A percentile compares a stretch with the other conserved stretches of the same genome.
Evolutionary conservation across 2,888 invertebrate species (phyloP).

Genomic region (Trypoxylon attenuatum): DNA sequence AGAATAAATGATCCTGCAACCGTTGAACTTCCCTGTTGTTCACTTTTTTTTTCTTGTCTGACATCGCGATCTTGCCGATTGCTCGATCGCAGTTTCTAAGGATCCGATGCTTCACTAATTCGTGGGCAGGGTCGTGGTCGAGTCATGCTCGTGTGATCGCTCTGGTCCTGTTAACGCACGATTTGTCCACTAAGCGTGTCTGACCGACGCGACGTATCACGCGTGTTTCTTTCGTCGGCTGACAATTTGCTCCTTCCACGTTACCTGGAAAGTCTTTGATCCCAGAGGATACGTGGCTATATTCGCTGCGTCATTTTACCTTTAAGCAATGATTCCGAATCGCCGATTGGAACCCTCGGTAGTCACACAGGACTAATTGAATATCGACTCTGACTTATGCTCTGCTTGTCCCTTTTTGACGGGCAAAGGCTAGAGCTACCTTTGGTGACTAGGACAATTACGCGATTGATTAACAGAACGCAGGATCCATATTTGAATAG

Average conservation of each 20-base stretch:
- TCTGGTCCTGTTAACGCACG: background rate
- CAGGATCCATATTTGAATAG: too few species aligned
- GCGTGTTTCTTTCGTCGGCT: background rate
- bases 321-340: slow-evolving; percentile 24
- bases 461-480: too few species aligned
- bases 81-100: background rate
- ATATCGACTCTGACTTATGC: slow-evolving; percentile 40
- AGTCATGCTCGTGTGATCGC: slow-evolving; percentile 17
- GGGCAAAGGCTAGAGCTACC: too few species aligned
- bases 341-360: slow-evolving; percentile 35
- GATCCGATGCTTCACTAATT: slow-evolving; percentile 4
- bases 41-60: background rate
- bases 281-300: too few species aligned
- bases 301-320: slow-evolving; percentile 40
- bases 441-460: too few species aligned
- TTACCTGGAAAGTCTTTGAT: too few species aligned
- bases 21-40: slow-evolving; percentile 14
- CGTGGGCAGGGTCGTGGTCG: background rate
- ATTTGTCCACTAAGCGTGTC: background rate
- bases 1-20: slow-evolving; percentile 33
- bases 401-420: slow-evolving; percentile 34
- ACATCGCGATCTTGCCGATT: background rate
- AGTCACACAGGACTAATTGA: slow-evolving; percentile 28
- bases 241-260: slow-evolving; percentile 12
- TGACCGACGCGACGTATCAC: background rate